phyloP scores from a whole-genome alignment of 2,113 vertebrate genomes.

The Prinia subflava region DNA sequence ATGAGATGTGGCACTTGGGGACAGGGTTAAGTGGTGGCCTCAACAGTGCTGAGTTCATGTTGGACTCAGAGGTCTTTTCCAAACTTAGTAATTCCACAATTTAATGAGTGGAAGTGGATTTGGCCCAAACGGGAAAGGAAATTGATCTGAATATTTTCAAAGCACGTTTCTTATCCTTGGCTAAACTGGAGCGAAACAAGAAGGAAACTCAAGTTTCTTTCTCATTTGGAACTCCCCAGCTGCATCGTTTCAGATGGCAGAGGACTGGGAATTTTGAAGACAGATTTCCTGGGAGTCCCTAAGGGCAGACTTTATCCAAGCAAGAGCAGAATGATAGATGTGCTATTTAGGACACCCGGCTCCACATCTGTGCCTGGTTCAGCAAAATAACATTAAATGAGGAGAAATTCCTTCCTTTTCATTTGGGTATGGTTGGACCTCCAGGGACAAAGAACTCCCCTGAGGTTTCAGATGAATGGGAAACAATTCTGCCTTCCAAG shows the following conservation, averaged over 20 bases:
- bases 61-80: not conserved
- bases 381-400: conserved; percentile 3
- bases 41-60: not conserved
- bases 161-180: not conserved
- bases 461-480: rapidly evolving
- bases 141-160: not conserved
- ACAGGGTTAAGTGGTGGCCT: not conserved
- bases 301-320: conserved; percentile 7
- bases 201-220: not conserved
- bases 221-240: not conserved
- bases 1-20: not conserved
- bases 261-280: not conserved
- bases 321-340: conserved; percentile 4
- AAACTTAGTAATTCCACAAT: not conserved
- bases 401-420: not conserved
- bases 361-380: not conserved
- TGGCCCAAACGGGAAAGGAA: not conserved
- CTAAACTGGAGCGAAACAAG: not conserved
- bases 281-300: conserved; percentile 10
- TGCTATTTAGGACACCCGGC: conserved; percentile 3
- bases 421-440: not conserved
- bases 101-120: not conserved
- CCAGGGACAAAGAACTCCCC: not conserved
- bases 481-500: not conserved
- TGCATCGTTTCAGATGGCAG: not conserved